Percentiles rank a stretch among this genome's conserved stretches.
Conservation (phyloP, 1,140 invertebrate genomes). For the Marisa cornuarietis region DNA sequence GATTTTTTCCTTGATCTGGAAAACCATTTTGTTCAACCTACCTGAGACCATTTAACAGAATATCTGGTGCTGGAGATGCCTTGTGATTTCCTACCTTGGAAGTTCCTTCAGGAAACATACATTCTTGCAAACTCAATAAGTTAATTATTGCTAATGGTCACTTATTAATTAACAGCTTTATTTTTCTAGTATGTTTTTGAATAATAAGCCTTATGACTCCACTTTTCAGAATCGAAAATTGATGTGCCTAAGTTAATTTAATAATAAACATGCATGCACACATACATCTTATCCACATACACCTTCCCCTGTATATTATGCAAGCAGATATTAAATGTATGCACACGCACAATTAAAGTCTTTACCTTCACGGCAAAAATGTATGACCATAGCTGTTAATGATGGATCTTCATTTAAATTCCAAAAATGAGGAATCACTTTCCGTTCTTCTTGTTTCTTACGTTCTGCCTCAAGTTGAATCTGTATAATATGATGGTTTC, state of each 20-base stretch:
- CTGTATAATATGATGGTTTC: slow-evolving; percentile 17
- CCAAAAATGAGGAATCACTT: slow-evolving; percentile 70
- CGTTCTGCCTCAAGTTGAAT: slow-evolving; percentile 48
- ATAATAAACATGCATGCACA: too few relatives aligned
- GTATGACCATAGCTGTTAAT: slow-evolving; percentile 71
- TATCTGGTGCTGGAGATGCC: slow-evolving; percentile 54
- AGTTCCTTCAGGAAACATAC: slow-evolving; percentile 42
- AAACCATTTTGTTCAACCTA: slow-evolving; percentile 22
- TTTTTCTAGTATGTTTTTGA: not conserved
- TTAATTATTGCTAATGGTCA: not conserved
- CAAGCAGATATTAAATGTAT: not conserved
- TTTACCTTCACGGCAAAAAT: slow-evolving; percentile 69
- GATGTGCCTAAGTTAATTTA: too few relatives aligned
- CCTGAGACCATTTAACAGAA: slow-evolving; percentile 58
- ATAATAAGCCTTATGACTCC: not conserved
- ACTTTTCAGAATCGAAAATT: not conserved
- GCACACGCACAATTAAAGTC: not conserved
- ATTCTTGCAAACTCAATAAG: not conserved
- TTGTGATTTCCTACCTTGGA: slow-evolving; percentile 67
- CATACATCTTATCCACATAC: not conserved
- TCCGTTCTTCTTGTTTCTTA: slow-evolving; percentile 67
- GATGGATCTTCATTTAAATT: slow-evolving; percentile 75
- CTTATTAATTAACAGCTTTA: not conserved
- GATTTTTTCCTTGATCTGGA: too few relatives aligned
- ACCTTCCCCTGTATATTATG: not conserved